These are phyloP conservation scores for Pseudomyrmex dendroicus DNA, from an alignment of 1,140 invertebrate species.

Conservation along the genomic window DNA sequence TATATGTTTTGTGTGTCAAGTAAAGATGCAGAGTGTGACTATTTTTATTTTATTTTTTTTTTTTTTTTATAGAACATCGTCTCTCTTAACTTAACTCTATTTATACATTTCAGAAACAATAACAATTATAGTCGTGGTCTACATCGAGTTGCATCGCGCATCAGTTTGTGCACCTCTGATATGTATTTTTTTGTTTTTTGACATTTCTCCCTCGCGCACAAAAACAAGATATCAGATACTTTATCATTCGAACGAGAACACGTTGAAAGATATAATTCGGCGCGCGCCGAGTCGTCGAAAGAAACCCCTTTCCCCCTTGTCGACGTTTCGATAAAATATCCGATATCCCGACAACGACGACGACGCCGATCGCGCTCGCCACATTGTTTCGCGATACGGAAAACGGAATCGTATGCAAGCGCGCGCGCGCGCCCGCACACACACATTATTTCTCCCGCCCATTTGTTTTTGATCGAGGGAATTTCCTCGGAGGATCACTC, in stretches of 20 bases:
- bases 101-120: slow-evolving; percentile 40
- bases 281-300: background rate
- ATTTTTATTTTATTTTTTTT: no score
- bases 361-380: slow-evolving; percentile 45
- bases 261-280: background rate
- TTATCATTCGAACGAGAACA: slow-evolving; percentile 8
- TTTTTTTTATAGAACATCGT: slow-evolving; percentile 1
- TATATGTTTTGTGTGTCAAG: background rate
- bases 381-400: slow-evolving; percentile 23
- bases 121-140: slow-evolving; percentile 23
- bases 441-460: slow-evolving; percentile 11
- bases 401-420: background rate
- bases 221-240: slow-evolving; percentile 60
- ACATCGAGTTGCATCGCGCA: slow-evolving; percentile 31
- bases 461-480: slow-evolving; percentile 37
- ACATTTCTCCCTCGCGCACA: background rate
- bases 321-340: slow-evolving; percentile 38
- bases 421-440: background rate
- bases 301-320: background rate
- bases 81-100: slow-evolving; percentile 63
- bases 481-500: slow-evolving; percentile 41
- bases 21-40: background rate
- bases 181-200: no score
- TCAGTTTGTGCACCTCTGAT: slow-evolving; percentile 52
- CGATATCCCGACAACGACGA: slow-evolving; percentile 39